Evolutionary conservation across 2,888 invertebrate species (phyloP).

Genomic region (Pachliopta kotzebuea): DNA sequence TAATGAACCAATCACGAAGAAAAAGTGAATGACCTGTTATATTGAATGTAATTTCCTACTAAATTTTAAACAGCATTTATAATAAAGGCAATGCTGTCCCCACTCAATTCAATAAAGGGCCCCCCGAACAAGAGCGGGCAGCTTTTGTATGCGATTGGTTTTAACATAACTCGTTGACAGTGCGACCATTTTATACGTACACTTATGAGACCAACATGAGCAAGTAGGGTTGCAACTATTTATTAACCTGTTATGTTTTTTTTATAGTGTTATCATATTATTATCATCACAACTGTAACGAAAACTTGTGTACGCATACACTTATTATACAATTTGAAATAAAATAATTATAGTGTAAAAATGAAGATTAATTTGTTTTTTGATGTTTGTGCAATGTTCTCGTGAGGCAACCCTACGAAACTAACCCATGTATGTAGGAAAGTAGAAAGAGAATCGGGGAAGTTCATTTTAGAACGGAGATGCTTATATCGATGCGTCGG

Average conservation of each 20-base stretch:
- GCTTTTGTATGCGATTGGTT: conserved; percentile 48
- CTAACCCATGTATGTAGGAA: conserved; percentile 34
- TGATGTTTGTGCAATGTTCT: not conserved
- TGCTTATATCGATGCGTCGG: conserved; percentile 60
- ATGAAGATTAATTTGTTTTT: not conserved
- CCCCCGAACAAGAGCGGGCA: conserved; percentile 44
- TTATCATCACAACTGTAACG: too few relatives aligned
- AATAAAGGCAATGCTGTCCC: conserved; percentile 37
- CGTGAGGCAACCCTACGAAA: not conserved
- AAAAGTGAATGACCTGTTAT: conserved; percentile 28
- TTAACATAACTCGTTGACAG: conserved; percentile 53
- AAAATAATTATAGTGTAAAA: not conserved
- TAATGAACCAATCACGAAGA: conserved; percentile 24
- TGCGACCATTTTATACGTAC: conserved; percentile 42
- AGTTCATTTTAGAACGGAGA: conserved; percentile 57
- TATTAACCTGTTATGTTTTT: conserved; percentile 31
- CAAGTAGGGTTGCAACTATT: conserved; percentile 12
- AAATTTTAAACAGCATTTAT: conserved; percentile 33
- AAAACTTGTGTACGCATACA: too few relatives aligned
- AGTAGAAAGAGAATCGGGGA: conserved; percentile 44
- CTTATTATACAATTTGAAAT: too few relatives aligned
- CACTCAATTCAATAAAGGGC: conserved; percentile 44
- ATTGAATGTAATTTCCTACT: conserved; percentile 27
- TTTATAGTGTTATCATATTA: not conserved
- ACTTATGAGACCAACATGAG: conserved; percentile 34